Evolutionary conservation across 2,888 invertebrate genomes (phyloP), one percentile per base, ranked within the genome.

Genomic region (Trachelus troglodyta): DNA sequence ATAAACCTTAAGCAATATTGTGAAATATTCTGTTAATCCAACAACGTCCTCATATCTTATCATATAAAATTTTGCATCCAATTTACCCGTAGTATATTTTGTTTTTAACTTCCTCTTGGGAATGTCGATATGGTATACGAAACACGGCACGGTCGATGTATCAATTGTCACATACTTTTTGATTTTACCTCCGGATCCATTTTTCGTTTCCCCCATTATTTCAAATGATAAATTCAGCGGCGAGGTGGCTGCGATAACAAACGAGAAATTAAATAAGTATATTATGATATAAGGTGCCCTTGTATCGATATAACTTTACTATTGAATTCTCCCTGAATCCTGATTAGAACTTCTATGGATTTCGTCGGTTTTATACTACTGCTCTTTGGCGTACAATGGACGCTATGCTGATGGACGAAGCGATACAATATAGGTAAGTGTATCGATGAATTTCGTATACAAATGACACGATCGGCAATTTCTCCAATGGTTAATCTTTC

Each of bases 381-480:
- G 56, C 83, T 87, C 37, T 86, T 79, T 1, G 94, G 94, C 11
- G 83, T 74, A 4, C 93, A 92, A 75, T 91, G 88, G 80, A 92
- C 91, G n/a, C 91, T 92, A 4, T 92, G 87, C 1, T 89, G 87
- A 87, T 91, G 92, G 3, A 90, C 86, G 82, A 92, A 93, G 82
- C 90, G 85, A 77, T 93, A 89, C 81, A 90, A 92, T 3, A 93
- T 90, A 3, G 92, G 87, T 35, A 92, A 89, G 23, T 88, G 79
- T 56, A 85, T 85, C 1, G 93, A 93, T 34, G 91, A 89, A 86
- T 94, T 94, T 81, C 84, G 87, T 73, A 94, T 86, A 35, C 90
- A 88, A 6, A 94, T 82, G 68, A 91, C 88, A 85, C 91, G 92
- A 1, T 89, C 89, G 12, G 88, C 88, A 87, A 89, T 86, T 68